These are phyloP conservation scores for Petrocephalus sullivani DNA, from an alignment of 2,797 vertebrate species.

Conservation along the genomic window DNA sequence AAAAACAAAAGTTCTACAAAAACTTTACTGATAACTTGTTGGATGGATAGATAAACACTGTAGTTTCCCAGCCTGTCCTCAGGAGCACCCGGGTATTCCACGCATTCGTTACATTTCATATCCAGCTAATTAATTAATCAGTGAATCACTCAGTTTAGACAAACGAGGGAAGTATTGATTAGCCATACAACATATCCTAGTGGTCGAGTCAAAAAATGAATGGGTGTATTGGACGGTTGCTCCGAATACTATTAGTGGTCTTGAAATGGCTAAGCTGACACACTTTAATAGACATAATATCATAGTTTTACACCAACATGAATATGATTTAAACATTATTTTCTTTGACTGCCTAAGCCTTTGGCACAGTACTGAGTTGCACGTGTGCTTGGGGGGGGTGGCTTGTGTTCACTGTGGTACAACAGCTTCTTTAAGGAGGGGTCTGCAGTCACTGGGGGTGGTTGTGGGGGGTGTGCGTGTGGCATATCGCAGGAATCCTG, in stretches of 20 bases:
- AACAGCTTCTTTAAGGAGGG: not conserved
- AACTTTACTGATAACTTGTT: not conserved
- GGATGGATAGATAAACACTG: not conserved
- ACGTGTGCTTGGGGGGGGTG: not conserved
- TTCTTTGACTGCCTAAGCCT: not conserved
- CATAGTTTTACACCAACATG: not conserved
- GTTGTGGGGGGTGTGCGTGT: not conserved
- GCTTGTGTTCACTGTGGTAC: not conserved
- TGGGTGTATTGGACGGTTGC: not conserved
- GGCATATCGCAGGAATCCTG: not conserved
- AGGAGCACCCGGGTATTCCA: not conserved
- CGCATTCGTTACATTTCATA: not conserved
- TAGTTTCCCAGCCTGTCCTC: not conserved
- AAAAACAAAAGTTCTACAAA: not conserved
- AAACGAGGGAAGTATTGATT: not conserved
- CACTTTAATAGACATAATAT: not conserved
- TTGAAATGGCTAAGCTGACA: not conserved
- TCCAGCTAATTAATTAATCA: not conserved
- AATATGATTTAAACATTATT: not conserved
- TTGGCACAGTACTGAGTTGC: not conserved
- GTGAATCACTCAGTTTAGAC: no score
- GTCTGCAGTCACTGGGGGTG: not conserved
- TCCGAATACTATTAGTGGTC: not conserved
- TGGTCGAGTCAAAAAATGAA: not conserved
- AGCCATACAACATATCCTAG: not conserved